Conservation (phyloP, 2,113 vertebrate genomes). For the Gracilinanus agilis region DNA sequence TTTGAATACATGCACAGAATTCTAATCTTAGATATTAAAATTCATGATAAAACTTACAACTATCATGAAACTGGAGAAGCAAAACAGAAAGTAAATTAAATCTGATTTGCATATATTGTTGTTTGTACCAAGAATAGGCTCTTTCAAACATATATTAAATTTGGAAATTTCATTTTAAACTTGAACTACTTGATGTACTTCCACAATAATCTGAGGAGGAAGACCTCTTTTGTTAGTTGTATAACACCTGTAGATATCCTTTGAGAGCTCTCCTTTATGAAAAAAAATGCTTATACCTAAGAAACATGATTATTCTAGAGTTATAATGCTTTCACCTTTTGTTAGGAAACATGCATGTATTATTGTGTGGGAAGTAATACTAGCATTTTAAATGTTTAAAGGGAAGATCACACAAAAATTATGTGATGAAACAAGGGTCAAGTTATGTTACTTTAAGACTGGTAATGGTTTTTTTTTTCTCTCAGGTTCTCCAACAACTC, state of each 20-base stretch:
- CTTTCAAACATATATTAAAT: neutral
- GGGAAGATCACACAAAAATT: neutral
- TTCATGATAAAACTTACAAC: conserved; percentile 26
- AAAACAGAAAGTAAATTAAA: conserved; percentile 14
- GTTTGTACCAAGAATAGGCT: neutral
- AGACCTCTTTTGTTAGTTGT: neutral
- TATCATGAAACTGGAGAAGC: neutral
- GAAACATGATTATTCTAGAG: neutral
- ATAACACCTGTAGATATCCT: neutral
- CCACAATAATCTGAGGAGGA: neutral
- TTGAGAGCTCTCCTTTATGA: neutral
- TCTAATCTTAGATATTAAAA: neutral
- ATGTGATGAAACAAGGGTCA: neutral
- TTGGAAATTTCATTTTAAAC: conserved; percentile 32
- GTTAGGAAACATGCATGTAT: neutral
- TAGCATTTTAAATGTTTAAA: neutral
- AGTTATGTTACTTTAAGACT: neutral
- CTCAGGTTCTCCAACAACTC: neutral
- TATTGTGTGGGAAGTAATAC: neutral
- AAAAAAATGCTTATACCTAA: neutral
- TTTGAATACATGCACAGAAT: neutral
- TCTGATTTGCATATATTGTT: neutral
- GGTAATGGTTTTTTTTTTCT: neutral
- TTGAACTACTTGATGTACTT: neutral
- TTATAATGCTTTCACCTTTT: neutral